phyloP scores from a whole-genome alignment of 1,140 invertebrate genomes.

The Drosophila pectinifera region DNA sequence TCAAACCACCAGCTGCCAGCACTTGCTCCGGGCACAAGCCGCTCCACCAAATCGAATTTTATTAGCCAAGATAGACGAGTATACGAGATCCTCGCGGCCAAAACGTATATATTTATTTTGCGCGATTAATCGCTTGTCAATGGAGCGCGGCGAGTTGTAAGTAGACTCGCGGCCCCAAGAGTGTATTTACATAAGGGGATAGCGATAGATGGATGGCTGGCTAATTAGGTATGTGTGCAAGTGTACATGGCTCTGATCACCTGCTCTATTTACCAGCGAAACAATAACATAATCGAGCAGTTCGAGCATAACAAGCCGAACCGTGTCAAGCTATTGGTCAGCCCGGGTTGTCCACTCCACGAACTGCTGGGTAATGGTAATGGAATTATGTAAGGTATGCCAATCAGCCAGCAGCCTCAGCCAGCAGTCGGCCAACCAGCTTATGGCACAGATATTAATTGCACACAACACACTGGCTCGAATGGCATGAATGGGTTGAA shows the following conservation, averaged over 20 bases:
- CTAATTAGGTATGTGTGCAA: slow-evolving; percentile 27
- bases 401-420: slow-evolving; percentile 59
- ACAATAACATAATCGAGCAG: slow-evolving; percentile 56
- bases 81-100: neutral
- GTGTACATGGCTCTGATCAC: slow-evolving; percentile 28
- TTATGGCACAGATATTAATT: slow-evolving; percentile 82
- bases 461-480: slow-evolving; percentile 54
- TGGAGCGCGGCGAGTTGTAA: slow-evolving; percentile 10
- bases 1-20: slow-evolving; percentile 27
- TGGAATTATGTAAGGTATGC: slow-evolving; percentile 72
- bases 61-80: slow-evolving; percentile 9
- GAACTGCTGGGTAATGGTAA: slow-evolving; percentile 61
- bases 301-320: slow-evolving; percentile 52
- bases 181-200: slow-evolving; percentile 33
- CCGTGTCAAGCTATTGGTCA: slow-evolving; percentile 58
- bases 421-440: slow-evolving; percentile 48
- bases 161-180: neutral
- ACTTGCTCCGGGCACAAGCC: slow-evolving; percentile 16
- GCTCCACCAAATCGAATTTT: slow-evolving; percentile 12
- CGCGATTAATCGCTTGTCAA: slow-evolving; percentile 26
- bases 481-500: slow-evolving; percentile 65
- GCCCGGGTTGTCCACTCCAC: slow-evolving; percentile 32
- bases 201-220: slow-evolving; percentile 5
- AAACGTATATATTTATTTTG: slow-evolving; percentile 13
- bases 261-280: slow-evolving; percentile 60